phyloP scores from a whole-genome alignment of 2,797 vertebrate genomes.

The Sebastes flavidus region DNA sequence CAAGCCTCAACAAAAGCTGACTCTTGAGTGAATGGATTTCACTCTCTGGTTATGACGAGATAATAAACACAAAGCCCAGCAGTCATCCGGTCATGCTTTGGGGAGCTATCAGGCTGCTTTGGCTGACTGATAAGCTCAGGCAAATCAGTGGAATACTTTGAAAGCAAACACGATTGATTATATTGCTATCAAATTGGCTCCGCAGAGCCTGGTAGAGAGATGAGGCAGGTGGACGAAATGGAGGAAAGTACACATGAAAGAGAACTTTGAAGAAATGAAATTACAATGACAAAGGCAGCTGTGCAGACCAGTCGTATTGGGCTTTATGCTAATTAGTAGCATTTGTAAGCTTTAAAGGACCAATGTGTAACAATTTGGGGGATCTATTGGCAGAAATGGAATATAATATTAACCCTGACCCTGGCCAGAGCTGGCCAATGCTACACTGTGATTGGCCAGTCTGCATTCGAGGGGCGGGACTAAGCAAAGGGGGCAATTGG shows the following conservation, averaged over 20 bases:
- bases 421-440: too few relatives aligned
- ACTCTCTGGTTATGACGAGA: constrained; percentile 50
- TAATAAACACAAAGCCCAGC: constrained; percentile 42
- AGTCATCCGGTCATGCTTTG: constrained; percentile 47
- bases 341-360: not conserved
- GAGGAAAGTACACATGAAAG: not conserved
- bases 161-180: constrained; percentile 46
- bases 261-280: constrained; percentile 4
- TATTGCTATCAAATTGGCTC: constrained; percentile 16
- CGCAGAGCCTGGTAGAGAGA: not conserved
- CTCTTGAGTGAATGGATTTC: constrained; percentile 43
- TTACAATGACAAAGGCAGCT: constrained; percentile 5
- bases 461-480: too few relatives aligned
- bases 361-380: too few relatives aligned
- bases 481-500: too few relatives aligned
- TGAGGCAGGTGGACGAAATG: constrained; percentile 6
- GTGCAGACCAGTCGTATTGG: not conserved
- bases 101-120: constrained; percentile 16
- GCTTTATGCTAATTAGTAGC: not conserved
- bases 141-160: constrained; percentile 36
- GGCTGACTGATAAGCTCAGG: constrained; percentile 33
- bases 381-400: too few relatives aligned
- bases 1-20: constrained; percentile 46
- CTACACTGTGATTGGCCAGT: too few relatives aligned
- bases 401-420: too few relatives aligned